These are phyloP conservation scores for Pyrocephalus nanus DNA, from an alignment of 2,797 vertebrate species.

Conservation along the genomic window DNA sequence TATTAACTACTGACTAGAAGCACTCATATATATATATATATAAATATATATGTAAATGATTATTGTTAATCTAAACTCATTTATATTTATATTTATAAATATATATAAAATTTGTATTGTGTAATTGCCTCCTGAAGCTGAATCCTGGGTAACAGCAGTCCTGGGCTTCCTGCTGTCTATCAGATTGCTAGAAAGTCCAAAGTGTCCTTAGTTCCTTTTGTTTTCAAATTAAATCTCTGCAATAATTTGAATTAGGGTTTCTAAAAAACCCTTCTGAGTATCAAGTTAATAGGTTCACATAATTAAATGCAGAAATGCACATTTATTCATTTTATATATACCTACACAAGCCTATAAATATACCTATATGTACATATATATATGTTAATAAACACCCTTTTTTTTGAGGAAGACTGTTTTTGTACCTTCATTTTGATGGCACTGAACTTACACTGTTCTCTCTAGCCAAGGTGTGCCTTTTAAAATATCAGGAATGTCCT, in stretches of 20 bases:
- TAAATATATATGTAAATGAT: no score
- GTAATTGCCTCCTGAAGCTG: not conserved
- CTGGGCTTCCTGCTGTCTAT: not conserved
- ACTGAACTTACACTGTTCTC: not conserved
- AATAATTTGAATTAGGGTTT: not conserved
- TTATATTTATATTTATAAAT: not conserved
- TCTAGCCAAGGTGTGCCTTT: not conserved
- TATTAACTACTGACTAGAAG: not conserved
- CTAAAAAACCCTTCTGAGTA: not conserved
- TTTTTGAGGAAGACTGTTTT: not conserved
- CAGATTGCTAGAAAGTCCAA: not conserved
- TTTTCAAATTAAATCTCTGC: not conserved
- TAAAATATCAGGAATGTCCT: not conserved
- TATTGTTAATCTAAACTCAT: no score
- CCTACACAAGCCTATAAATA: not conserved
- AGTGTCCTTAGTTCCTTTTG: not conserved
- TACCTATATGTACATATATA: not conserved
- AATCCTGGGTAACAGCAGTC: not conserved
- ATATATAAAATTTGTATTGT: not conserved
- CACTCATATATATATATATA: no score
- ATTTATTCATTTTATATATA: not conserved
- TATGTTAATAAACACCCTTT: not conserved
- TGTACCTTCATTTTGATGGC: not conserved
- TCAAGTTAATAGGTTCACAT: not conserved
- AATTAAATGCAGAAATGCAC: not conserved